Evolutionary conservation across 2,888 invertebrate genomes (phyloP), one percentile per base, ranked within the genome.

Genomic region (Phlogophora meticulosa): DNA sequence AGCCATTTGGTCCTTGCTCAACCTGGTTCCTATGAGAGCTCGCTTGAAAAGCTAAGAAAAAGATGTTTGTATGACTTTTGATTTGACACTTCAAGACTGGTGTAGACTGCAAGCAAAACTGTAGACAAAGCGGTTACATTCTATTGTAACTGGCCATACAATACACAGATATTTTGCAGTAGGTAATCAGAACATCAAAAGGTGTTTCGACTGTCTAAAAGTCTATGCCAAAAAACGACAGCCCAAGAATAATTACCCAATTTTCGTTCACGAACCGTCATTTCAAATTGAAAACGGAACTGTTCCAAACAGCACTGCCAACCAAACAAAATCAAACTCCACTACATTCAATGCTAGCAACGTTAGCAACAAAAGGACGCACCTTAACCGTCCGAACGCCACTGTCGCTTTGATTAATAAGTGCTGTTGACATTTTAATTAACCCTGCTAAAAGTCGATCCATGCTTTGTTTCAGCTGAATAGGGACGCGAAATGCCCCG

Each of bases 371-470:
- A 81, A 85, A 82, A 78, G 60, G 65, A 67, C 80, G 81, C 86
- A 84, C 82, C 77, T 62, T 76, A 78, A 76, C 81, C 66, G 64
- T 74, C 68, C 82, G 80, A 75, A 84, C 78, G 76, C 65, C 78
- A 71, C 80, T 72, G 78, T 81, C 86, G 80, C 86, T 90, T 92
- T 93, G 93, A 94, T 94, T 93, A 94, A 94, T 94, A 93, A 93
- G 91, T 91, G 92, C 85, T 88, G 93, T 90, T 94, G 94, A 94
- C 94, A 93, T 93, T 93, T 93, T 94, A 94, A 94, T 94, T 94
- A 94, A 93, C 92, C 92, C 90, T 88, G 90, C 89, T 89, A 92
- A 93, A 92, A 92, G 93, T 93, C 93, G 82, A 86, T 80, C 85
- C 64, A 75, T 84, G 84, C 91, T 92, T 94, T 93, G 92, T 92